These are phyloP conservation scores for Sinotaia quadrata DNA, from an alignment of 2,888 invertebrate genomes.

Conservation along the genomic window DNA sequence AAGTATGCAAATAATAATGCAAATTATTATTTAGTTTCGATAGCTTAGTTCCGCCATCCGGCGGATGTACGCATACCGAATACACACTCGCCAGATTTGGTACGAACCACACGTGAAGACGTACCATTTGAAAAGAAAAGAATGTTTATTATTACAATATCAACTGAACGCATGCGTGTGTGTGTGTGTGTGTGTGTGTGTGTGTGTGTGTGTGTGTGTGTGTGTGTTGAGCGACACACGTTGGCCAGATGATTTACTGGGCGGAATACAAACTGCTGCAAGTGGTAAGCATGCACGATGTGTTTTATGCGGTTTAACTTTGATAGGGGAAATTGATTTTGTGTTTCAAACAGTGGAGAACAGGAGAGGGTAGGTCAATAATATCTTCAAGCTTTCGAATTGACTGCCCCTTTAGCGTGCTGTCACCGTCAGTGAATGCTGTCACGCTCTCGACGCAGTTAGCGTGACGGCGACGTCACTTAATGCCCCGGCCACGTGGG, in stretches of 20 bases:
- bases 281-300: not conserved
- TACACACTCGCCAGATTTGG: too few relatives aligned
- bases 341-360: slow-evolving; percentile 1
- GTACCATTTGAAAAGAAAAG: too few relatives aligned
- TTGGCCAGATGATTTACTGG: not conserved
- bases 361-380: not conserved
- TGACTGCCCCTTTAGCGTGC: not conserved
- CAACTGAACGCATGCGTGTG: not conserved
- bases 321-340: slow-evolving; percentile 16
- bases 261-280: not conserved
- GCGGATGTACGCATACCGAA: too few relatives aligned
- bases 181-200: not conserved
- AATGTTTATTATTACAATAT: too few relatives aligned
- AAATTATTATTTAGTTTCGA: too few relatives aligned
- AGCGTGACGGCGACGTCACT: not conserved
- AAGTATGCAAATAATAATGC: too few relatives aligned
- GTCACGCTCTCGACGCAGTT: not conserved
- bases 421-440: not conserved
- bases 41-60: too few relatives aligned
- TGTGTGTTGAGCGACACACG: not conserved
- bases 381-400: not conserved
- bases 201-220: not conserved
- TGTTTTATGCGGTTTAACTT: slow-evolving; percentile 14
- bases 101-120: too few relatives aligned
- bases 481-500: too few relatives aligned